A percentile compares a stretch with the other conserved stretches of the same genome.
phyloP scores from a whole-genome alignment of 2,888 invertebrate species.

The Chorisops tibialis region DNA sequence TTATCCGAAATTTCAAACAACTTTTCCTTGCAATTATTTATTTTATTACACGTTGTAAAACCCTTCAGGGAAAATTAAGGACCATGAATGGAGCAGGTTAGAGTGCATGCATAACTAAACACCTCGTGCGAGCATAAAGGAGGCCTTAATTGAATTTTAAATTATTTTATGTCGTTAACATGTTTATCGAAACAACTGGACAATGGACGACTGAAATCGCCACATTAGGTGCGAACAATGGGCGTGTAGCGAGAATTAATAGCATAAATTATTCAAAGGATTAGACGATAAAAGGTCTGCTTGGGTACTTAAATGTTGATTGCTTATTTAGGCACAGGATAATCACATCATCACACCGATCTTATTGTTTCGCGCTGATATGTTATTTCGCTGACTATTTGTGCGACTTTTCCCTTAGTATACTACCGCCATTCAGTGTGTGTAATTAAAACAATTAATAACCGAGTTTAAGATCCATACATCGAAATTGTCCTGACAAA shows the following conservation, averaged over 20 bases:
- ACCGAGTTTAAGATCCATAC: conserved; percentile 5
- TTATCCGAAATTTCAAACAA: too few species aligned
- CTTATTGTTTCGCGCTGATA: background rate
- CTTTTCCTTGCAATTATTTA: too few species aligned
- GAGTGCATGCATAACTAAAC: conserved; percentile 13
- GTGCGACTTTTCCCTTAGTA: background rate
- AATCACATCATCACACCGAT: conserved; percentile 23
- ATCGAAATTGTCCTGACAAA: conserved; percentile 2
- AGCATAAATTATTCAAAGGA: conserved; percentile 26
- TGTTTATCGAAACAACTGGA: conserved; percentile 15
- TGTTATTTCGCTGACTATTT: background rate
- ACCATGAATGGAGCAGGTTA: conserved; percentile 7
- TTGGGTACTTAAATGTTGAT: background rate
- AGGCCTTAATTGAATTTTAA: conserved; percentile 26
- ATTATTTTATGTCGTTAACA: conserved; percentile 25
- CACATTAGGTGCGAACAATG: conserved; percentile 23
- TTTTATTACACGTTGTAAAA: background rate
- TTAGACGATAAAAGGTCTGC: conserved; percentile 5
- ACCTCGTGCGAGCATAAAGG: conserved; percentile 16
- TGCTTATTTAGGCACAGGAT: conserved; percentile 12
- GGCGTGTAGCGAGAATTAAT: conserved; percentile 9
- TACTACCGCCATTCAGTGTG: background rate
- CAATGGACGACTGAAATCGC: conserved; percentile 14
- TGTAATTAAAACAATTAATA: conserved; percentile 27
- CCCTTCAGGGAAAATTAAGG: conserved; percentile 1